These are phyloP conservation scores for Scaptomyza pallida DNA, from an alignment of 1,140 invertebrate genomes.

Conservation along the genomic window DNA sequence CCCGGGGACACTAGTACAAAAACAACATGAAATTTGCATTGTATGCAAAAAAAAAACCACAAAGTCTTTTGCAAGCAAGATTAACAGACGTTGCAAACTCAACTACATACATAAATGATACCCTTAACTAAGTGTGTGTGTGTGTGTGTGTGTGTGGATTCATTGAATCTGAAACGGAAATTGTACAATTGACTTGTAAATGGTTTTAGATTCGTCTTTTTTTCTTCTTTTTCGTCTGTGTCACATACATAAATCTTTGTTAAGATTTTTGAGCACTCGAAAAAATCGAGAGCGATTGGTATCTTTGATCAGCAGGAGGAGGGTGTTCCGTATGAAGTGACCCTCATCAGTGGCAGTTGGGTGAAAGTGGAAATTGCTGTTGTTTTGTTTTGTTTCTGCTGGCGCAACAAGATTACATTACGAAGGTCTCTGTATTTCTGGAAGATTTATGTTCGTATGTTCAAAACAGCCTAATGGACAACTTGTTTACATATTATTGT, in stretches of 20 bases:
- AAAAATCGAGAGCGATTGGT: slow-evolving; percentile 21
- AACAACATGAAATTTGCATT: slow-evolving; percentile 16
- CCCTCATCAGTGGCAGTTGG: slow-evolving; percentile 42
- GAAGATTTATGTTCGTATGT: slow-evolving; percentile 30
- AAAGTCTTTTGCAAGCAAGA: slow-evolving; percentile 5
- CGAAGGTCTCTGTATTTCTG: background rate
- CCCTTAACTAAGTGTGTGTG: background rate
- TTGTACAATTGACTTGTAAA: slow-evolving; percentile 74
- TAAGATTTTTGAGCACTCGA: slow-evolving; percentile 53
- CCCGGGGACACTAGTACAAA: background rate
- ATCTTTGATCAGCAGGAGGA: background rate
- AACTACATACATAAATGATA: background rate
- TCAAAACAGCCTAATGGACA: slow-evolving; percentile 24
- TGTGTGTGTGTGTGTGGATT: background rate
- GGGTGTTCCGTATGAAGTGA: slow-evolving; percentile 20
- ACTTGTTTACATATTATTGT: slow-evolving; percentile 34
- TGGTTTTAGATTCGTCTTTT: slow-evolving; percentile 40
- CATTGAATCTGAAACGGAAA: slow-evolving; percentile 54
- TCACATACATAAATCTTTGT: slow-evolving; percentile 74
- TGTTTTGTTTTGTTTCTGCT: slow-evolving; percentile 20
- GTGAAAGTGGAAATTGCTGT: slow-evolving; percentile 45
- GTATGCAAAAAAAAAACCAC: background rate
- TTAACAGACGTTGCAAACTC: background rate
- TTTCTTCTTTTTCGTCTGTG: too few relatives aligned
- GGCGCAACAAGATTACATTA: slow-evolving; percentile 27